Percentiles rank a stretch among this genome's conserved stretches.
Conservation (phyloP, 2,888 invertebrate species). For the Eristalis intricaria region DNA sequence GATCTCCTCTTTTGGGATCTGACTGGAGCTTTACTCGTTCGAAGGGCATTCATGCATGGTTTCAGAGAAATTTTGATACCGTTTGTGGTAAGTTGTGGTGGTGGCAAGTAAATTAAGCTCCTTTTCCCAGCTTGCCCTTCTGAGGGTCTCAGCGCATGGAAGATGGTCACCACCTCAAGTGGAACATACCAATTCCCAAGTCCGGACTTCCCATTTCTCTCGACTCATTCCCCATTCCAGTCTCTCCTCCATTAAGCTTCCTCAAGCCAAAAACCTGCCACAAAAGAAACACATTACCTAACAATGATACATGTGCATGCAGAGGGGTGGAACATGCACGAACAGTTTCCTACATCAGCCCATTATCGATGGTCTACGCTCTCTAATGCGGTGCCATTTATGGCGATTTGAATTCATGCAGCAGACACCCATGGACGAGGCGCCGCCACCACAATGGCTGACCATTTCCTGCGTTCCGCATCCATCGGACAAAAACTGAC, state of each 20-base stretch:
- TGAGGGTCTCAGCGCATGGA: too few relatives aligned
- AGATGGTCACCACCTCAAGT: too few relatives aligned
- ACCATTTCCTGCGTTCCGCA: conserved; percentile 38
- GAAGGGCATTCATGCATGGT: too few relatives aligned
- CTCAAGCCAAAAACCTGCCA: neutral
- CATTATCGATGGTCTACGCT: conserved; percentile 19
- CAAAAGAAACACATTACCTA: neutral
- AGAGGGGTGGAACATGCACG: neutral
- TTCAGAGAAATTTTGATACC: neutral
- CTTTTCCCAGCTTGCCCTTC: too few relatives aligned
- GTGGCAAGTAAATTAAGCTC: too few relatives aligned
- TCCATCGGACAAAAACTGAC: conserved; percentile 14
- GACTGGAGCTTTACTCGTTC: conserved; percentile 76
- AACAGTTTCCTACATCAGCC: conserved; percentile 32
- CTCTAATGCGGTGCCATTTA: conserved; percentile 24
- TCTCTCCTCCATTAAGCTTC: too few relatives aligned
- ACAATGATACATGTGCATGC: conserved; percentile 20
- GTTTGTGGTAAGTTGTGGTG: too few relatives aligned
- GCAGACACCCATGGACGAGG: conserved; percentile 38
- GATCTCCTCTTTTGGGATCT: conserved; percentile 80
- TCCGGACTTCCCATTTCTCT: neutral
- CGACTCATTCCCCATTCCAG: too few relatives aligned
- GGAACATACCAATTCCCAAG: too few relatives aligned
- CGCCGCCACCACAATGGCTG: neutral
- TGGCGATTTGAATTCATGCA: conserved; percentile 10